Conservation (phyloP, 2,797 vertebrate species). For the Corythornis leucogaster region DNA sequence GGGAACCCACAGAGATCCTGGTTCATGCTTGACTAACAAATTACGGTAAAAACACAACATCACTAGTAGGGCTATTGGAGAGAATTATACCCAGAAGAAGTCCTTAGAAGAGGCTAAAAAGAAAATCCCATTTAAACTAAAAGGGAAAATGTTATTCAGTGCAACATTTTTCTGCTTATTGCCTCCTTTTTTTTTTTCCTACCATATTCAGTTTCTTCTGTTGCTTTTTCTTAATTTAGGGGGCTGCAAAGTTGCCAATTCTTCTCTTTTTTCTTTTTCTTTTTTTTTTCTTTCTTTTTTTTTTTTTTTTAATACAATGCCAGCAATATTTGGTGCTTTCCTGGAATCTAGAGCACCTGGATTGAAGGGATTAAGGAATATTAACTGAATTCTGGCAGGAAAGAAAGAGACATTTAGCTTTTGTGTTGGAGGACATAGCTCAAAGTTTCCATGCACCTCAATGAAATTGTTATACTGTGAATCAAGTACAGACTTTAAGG, state of each 20-base stretch:
- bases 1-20: constrained; percentile 56
- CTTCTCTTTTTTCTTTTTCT: not conserved
- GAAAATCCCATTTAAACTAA: constrained; percentile 48
- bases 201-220: constrained; percentile 10
- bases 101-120: constrained; percentile 49
- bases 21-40: constrained; percentile 69
- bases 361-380: not conserved
- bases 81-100: constrained; percentile 46
- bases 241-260: not conserved
- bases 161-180: constrained; percentile 30
- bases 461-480: not conserved
- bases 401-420: constrained; percentile 2
- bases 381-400: not conserved
- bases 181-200: not conserved
- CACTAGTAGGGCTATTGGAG: constrained; percentile 44
- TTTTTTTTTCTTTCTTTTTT: not conserved
- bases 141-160: constrained; percentile 42
- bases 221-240: not conserved
- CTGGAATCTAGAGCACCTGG: not conserved
- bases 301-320: not conserved
- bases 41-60: constrained; percentile 63
- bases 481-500: not conserved
- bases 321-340: not conserved
- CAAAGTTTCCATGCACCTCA: not conserved
- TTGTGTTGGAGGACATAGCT: not conserved